Conservation (phyloP, 2,888 invertebrate species). For the Plusia festucae region DNA sequence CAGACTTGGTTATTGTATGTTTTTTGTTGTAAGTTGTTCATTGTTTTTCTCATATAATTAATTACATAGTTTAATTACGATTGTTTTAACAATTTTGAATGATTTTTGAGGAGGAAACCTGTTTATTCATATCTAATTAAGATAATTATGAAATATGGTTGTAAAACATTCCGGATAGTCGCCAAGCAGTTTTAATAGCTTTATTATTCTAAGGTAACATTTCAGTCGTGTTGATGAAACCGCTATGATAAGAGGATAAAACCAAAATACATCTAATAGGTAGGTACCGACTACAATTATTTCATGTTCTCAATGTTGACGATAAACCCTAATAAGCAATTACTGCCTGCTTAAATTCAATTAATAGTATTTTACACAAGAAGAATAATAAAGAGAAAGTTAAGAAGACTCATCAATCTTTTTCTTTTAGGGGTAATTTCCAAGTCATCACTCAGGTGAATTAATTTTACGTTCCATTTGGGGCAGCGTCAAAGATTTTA, state of each 20-base stretch:
- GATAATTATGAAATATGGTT: no score
- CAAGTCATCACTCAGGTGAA: background rate
- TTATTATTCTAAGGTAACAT: no score
- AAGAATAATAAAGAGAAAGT: background rate
- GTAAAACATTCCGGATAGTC: no score
- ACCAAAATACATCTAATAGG: no score
- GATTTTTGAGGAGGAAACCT: background rate
- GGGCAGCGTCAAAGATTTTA: background rate
- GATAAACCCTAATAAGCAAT: no score
- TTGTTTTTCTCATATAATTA: conserved; percentile 37
- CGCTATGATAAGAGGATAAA: no score
- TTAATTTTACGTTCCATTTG: background rate
- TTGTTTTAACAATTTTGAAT: background rate
- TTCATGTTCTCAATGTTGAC: no score
- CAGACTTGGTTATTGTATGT: conserved; percentile 36
- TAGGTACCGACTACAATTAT: no score
- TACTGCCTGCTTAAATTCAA: no score
- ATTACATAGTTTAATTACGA: conserved; percentile 25
- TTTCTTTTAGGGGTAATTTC: background rate
- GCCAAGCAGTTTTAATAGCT: no score
- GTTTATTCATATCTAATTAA: no score
- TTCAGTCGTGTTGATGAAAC: no score
- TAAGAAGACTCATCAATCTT: background rate
- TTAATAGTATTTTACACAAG: background rate
- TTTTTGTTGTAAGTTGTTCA: conserved; percentile 29